A percentile compares a stretch with the other conserved stretches of the same genome.
Conservation (phyloP, 2,888 invertebrate genomes). For the Apeira syringaria region DNA sequence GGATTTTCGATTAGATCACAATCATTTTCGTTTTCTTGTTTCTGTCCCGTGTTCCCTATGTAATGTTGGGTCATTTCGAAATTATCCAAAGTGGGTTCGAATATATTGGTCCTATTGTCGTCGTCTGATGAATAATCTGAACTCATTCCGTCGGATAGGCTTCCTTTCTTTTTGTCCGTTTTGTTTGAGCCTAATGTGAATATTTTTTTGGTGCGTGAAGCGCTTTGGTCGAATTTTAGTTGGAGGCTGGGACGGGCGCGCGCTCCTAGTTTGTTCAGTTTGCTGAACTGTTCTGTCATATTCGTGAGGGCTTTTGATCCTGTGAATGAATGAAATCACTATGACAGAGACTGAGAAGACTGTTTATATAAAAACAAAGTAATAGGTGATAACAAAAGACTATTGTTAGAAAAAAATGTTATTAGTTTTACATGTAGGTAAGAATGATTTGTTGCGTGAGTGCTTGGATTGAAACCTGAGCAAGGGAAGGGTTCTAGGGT, state of each 20-base stretch:
- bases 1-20: conserved; percentile 76
- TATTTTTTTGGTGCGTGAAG: conserved; percentile 71
- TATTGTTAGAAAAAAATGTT: too few species aligned
- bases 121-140: conserved; percentile 82
- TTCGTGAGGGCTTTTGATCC: conserved; percentile 94
- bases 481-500: too few species aligned
- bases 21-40: conserved; percentile 58
- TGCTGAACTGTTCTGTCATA: conserved; percentile 94
- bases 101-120: conserved; percentile 74
- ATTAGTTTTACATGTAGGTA: too few species aligned
- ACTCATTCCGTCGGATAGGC: conserved; percentile 85
- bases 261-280: conserved; percentile 88
- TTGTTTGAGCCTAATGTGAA: conserved; percentile 78
- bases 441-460: too few species aligned
- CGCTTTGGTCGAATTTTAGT: conserved; percentile 72
- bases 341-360: too few species aligned
- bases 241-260: conserved; percentile 78
- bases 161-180: conserved; percentile 84
- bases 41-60: conserved; percentile 57
- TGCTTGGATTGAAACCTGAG: too few species aligned
- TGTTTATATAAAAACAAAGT: too few species aligned
- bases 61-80: conserved; percentile 78
- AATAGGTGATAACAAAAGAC: too few species aligned
- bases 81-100: conserved; percentile 77
- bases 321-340: conserved; percentile 47